Base-by-base conservation (phyloP, 2,888 invertebrate genomes). In the Metellina segmentata region DNA sequence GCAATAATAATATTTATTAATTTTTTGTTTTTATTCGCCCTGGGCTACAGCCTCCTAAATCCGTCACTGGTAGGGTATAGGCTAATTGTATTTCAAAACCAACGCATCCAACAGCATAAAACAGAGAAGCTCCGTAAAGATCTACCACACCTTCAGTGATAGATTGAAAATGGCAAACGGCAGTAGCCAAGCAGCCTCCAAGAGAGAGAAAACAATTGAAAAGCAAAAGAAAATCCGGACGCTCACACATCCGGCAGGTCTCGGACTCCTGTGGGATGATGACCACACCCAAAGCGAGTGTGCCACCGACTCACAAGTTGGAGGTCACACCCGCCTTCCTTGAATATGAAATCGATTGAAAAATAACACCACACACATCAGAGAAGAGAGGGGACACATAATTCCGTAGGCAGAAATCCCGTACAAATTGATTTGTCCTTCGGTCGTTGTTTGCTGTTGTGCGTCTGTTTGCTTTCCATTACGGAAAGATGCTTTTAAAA, bases 281-380 rank as follows among this genome's bases (percentile, higher is more conserved):
- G 49, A 34, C 77, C 77, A 77, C 77, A 77, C 77, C 77, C 77
- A 19, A 34, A 34, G 74, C 74, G 51, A 77, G n/a, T 77, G 34
- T 34, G 9, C 77, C 77, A 11, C 48, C 34, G 75, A 49, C 16
- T 20, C 51, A 8, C 77, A 77, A 34, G 34, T 34, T 34, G 34
- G 77, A 77, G 51, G n/a, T 52, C 77, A 77, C 77, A 77, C 77
- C 77, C 77, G 77, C 19, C 19, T 77, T 77, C 77, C 16, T 7
- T 34, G 51, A 51, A 77, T 51, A 11, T n/a, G n/a, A n/a, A 52
- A 77, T 77, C 77, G 77, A 77, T 77, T 51, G 51, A 8, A 19
- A 77, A 77, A 77, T 77, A 77, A 77, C 77, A n/a, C 9, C 51
- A 77, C 34, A 77, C n/a, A 77, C 51, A 19, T 52, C 51, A 11